phyloP scores from a whole-genome alignment of 1,140 invertebrate genomes.

The Calosoma granatense region DNA sequence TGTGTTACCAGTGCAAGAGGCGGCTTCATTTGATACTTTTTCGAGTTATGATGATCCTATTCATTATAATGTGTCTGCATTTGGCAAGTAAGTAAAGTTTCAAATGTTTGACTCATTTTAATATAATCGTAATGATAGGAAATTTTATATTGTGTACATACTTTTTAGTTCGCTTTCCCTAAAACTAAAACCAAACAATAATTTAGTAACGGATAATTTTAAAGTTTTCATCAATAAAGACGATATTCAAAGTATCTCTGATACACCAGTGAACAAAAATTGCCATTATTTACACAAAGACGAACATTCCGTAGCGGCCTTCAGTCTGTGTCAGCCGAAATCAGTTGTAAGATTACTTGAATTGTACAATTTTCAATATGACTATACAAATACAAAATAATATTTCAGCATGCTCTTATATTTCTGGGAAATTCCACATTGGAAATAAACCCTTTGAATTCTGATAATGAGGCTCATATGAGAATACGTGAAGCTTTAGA shows the following conservation, averaged over 20 bases:
- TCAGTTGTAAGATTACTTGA: conserved; percentile 34
- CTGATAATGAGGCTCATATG: conserved; percentile 25
- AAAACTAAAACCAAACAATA: conserved; percentile 38
- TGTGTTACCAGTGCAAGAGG: conserved; percentile 11
- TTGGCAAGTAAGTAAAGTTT: conserved; percentile 22
- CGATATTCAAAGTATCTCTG: conserved; percentile 22
- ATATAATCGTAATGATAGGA: conserved; percentile 1
- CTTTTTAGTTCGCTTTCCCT: conserved; percentile 32
- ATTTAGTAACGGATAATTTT: conserved; percentile 35
- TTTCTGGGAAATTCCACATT: conserved; percentile 51
- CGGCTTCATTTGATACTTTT: conserved; percentile 5
- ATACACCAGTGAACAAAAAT: conserved; percentile 20
- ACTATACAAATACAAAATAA: conserved; percentile 10
- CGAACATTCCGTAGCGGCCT: conserved; percentile 35
- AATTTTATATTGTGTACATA: neutral
- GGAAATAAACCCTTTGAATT: conserved; percentile 49
- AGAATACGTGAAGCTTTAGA: conserved; percentile 22
- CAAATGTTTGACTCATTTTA: neutral
- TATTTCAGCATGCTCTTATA: conserved; percentile 46
- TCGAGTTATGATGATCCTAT: conserved; percentile 15
- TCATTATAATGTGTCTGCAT: conserved; percentile 25
- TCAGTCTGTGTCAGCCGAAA: conserved; percentile 40
- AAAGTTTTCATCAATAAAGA: conserved; percentile 36
- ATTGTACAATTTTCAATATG: conserved; percentile 6
- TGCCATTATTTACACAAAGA: conserved; percentile 43